Evolutionary conservation across 2,113 vertebrate species (phyloP), one percentile per base, ranked within the genome.

Genomic region (Uria aalge): DNA sequence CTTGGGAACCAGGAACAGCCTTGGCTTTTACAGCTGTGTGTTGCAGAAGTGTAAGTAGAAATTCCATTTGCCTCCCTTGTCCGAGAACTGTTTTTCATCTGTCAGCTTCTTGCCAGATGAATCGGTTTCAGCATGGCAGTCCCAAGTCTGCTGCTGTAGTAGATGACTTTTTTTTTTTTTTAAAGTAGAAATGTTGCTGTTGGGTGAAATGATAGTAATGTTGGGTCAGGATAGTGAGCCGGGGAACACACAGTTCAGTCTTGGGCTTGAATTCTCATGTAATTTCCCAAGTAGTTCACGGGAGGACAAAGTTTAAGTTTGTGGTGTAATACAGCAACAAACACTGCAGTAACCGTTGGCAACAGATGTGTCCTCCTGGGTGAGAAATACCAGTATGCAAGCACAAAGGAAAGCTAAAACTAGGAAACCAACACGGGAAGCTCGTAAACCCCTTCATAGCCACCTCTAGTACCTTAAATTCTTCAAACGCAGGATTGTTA

Each of bases 111-210:
- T 50, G 34, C 52, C 48, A 3, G 60, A 5, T 19, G 20, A 45
- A 12, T n/a, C 19, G 20, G 21, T 6, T 12, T 10, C 4, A 4
- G 34, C 15, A 27, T 19, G 55, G 41, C 45, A 34, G 66, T n/a
- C 55, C 21, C 0, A 5, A 12, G 34, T 2, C 12, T 5, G 0
- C n/a, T 63, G 56, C 52, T 0, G 0, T 5, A 5, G 9, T 12
- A 14, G 5, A 56, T 3, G 5, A 36, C 36, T 36, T 36, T 36
- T 21, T 47, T 47, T 47, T 47, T 48, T 45, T 43, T 34, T 32
- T 17, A 34, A 27, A 27, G 38, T 2, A 18, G 64, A 11, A 30
- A 3, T 32, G 52, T 55, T 43, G 27, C 38, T 60, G 62, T 47
- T 26, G 29, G 9, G 15, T 69, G 50, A 79, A 41, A 15, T 17